phyloP scores from a whole-genome alignment of 1,140 invertebrate species.

The Zaprionus inermis region DNA sequence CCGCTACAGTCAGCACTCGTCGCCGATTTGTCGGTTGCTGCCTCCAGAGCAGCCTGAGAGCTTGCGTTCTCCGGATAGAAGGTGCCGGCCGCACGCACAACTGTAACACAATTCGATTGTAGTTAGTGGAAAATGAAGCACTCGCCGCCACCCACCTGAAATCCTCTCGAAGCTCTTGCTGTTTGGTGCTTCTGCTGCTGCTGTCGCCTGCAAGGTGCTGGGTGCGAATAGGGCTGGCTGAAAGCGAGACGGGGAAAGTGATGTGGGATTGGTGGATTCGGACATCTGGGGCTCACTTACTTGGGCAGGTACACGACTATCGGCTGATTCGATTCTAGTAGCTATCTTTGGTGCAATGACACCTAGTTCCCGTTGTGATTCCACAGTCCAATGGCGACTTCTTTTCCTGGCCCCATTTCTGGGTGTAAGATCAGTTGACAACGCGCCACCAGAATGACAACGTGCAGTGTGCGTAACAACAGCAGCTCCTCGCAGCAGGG shows the following conservation, averaged over 20 bases:
- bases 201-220: background rate
- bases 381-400: conserved; percentile 43
- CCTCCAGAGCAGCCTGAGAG: background rate
- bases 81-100: conserved; percentile 83
- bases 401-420: conserved; percentile 46
- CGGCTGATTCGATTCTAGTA: background rate
- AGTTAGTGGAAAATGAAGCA: background rate
- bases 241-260: background rate
- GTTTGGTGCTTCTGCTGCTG: background rate
- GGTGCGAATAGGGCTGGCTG: background rate
- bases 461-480: background rate
- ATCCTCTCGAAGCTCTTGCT: conserved; percentile 43
- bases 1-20: background rate
- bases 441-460: background rate
- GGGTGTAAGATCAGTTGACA: conserved; percentile 58
- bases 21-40: background rate
- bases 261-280: background rate
- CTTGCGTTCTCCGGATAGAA: conserved; percentile 82
- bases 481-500: conserved; percentile 1
- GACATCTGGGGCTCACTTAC: background rate
- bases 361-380: background rate
- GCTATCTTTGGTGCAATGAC: background rate
- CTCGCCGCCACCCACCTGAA: conserved; percentile 36
- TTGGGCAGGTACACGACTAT: conserved; percentile 9
- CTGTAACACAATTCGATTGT: conserved; percentile 45